A percentile compares a stretch with the other conserved stretches of the same genome.
Evolutionary conservation across 2,113 vertebrate genomes (phyloP).

Genomic region (Ciconia maguari): DNA sequence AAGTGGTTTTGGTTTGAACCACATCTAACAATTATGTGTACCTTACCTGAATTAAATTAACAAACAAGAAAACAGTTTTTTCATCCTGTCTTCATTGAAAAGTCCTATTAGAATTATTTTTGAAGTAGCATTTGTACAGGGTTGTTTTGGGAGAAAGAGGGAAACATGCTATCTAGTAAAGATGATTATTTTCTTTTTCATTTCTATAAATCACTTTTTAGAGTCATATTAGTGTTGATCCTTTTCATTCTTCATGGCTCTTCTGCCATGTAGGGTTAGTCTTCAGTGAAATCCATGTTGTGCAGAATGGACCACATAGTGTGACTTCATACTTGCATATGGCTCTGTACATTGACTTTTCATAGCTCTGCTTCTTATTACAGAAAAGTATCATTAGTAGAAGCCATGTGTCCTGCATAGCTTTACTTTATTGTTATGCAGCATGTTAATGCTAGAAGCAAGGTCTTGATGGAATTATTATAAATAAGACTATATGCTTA

Average conservation of each 20-base stretch:
- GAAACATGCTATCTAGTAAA: not conserved
- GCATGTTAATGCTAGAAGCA: not conserved
- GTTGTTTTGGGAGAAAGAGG: not conserved
- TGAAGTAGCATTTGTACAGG: not conserved
- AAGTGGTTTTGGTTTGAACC: conserved; percentile 10
- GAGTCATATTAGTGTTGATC: not conserved
- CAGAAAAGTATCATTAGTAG: not conserved
- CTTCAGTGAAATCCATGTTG: not conserved
- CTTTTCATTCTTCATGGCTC: not conserved
- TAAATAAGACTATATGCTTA: not conserved
- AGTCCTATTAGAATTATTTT: not conserved
- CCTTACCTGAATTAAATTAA: not conserved
- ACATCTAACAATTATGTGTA: not conserved
- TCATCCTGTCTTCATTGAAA: not conserved
- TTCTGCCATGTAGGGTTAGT: not conserved
- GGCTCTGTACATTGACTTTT: not conserved
- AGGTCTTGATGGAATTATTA: not conserved
- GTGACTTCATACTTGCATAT: not conserved
- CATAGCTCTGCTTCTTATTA: not conserved
- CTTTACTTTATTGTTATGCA: not conserved
- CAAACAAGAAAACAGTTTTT: not conserved
- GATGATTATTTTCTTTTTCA: not conserved
- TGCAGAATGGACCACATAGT: not conserved
- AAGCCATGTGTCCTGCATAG: not conserved
- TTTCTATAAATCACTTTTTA: not conserved